These are phyloP conservation scores for Atherix ibis DNA, from an alignment of 2,888 invertebrate genomes.

Conservation along the genomic window DNA sequence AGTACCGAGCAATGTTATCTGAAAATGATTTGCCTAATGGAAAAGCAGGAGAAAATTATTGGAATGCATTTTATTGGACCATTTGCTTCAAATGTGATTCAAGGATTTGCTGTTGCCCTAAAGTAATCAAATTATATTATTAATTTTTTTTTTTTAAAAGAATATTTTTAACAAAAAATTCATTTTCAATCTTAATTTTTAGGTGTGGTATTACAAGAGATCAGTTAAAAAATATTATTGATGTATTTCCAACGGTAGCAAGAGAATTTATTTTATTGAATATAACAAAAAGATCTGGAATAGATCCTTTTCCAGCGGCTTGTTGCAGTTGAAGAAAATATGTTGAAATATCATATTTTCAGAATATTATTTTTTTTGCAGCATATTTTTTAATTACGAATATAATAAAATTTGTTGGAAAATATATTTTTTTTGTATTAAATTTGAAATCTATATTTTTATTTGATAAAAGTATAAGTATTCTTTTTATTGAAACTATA, in stretches of 20 bases:
- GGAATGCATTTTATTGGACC: slow-evolving; percentile 8
- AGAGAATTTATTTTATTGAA: slow-evolving; percentile 5
- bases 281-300: slow-evolving; percentile 7
- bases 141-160: background rate
- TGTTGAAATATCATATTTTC: no score
- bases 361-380: no score
- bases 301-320: background rate
- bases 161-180: no score
- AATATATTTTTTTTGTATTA: no score
- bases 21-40: slow-evolving; percentile 5
- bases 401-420: no score
- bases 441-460: no score
- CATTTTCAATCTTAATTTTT: background rate
- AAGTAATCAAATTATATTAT: slow-evolving; percentile 3
- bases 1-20: slow-evolving; percentile 3
- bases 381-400: no score
- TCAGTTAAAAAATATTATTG: background rate
- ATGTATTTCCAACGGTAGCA: slow-evolving; percentile 5
- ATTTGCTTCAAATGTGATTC: slow-evolving; percentile 3
- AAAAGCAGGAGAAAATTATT: slow-evolving; percentile 2
- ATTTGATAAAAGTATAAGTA: no score
- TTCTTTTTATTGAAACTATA: no score
- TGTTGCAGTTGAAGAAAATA: slow-evolving; percentile 7
- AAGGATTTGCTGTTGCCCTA: slow-evolving; percentile 7
- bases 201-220: slow-evolving; percentile 6